These are phyloP conservation scores for Spodoptera frugiperda DNA, from an alignment of 1,140 invertebrate genomes.

Conservation along the genomic window DNA sequence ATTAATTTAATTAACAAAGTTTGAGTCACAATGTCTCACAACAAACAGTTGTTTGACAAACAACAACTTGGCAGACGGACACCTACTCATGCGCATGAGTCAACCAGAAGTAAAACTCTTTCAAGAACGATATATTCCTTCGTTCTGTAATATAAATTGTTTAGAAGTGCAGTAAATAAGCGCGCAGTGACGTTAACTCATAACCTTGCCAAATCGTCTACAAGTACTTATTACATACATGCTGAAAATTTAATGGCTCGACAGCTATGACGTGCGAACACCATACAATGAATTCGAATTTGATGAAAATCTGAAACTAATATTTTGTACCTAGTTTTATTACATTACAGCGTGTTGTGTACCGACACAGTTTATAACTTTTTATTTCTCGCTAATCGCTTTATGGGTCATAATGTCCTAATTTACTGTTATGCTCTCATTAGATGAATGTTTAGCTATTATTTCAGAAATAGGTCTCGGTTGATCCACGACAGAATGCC, in stretches of 20 bases:
- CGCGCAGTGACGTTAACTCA: slow-evolving; percentile 30
- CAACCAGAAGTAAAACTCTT: slow-evolving; percentile 6
- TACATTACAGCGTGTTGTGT: no score
- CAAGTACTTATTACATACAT: slow-evolving; percentile 21
- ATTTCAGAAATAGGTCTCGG: no score
- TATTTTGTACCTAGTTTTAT: background rate
- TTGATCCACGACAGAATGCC: no score
- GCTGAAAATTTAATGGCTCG: slow-evolving; percentile 17
- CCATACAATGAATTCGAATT: background rate
- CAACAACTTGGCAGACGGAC: background rate
- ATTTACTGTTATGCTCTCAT: background rate
- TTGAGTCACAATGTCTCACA: no score
- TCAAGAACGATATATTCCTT: slow-evolving; percentile 2
- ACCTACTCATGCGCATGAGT: background rate
- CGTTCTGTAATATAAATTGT: slow-evolving; percentile 16
- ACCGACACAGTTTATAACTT: no score
- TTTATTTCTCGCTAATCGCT: slow-evolving; percentile 3
- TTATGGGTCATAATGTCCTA: background rate
- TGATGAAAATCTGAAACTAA: background rate
- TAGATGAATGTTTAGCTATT: no score
- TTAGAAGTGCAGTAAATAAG: slow-evolving; percentile 32
- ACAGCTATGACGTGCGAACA: slow-evolving; percentile 10
- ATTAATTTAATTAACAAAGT: no score
- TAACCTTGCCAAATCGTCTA: slow-evolving; percentile 27
- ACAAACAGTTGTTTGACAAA: no score